phyloP scores from a whole-genome alignment of 2,797 vertebrate species.

The Clarias pachynema region DNA sequence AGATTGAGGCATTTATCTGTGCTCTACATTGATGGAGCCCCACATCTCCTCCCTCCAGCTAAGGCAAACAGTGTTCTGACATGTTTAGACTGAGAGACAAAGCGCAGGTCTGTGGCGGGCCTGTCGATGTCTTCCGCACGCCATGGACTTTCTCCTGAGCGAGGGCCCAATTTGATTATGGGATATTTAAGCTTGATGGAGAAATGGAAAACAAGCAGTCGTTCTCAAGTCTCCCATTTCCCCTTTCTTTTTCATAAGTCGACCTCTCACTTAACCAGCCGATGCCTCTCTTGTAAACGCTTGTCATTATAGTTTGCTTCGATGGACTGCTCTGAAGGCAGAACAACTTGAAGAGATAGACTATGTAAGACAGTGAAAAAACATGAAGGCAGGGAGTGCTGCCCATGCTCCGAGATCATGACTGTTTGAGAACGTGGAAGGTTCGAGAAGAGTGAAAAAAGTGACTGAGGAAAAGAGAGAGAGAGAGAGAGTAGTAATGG shows the following conservation, averaged over 20 bases:
- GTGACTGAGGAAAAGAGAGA: constrained; percentile 4
- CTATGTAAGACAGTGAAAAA: constrained; percentile 66
- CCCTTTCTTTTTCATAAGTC: constrained; percentile 30
- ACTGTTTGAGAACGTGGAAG: constrained; percentile 68
- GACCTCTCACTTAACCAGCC: constrained; percentile 31
- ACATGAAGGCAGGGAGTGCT: neutral
- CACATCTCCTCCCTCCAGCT: constrained; percentile 58
- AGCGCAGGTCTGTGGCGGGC: constrained; percentile 71
- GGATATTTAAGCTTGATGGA: constrained; percentile 80
- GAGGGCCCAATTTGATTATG: constrained; percentile 74
- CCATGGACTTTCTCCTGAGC: constrained; percentile 68
- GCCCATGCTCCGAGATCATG: constrained; percentile 68
- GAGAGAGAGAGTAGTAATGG: constrained; percentile 67
- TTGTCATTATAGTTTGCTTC: constrained; percentile 58
- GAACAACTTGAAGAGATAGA: constrained; percentile 35
- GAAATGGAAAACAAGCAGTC: constrained; percentile 69
- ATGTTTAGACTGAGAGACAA: constrained; percentile 80
- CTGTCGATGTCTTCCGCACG: constrained; percentile 57
- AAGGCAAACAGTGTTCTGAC: constrained; percentile 78
- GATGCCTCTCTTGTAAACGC: constrained; percentile 9
- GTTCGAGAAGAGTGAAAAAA: constrained; percentile 41
- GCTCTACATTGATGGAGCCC: constrained; percentile 71
- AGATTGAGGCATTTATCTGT: constrained; percentile 76
- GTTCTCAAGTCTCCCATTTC: constrained; percentile 49
- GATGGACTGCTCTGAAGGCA: constrained; percentile 7